Percentiles rank a stretch among this genome's conserved stretches.
These are phyloP conservation scores for Enteromius unitaeniatus DNA, from an alignment of 2,797 vertebrate species.

Conservation along the genomic window DNA sequence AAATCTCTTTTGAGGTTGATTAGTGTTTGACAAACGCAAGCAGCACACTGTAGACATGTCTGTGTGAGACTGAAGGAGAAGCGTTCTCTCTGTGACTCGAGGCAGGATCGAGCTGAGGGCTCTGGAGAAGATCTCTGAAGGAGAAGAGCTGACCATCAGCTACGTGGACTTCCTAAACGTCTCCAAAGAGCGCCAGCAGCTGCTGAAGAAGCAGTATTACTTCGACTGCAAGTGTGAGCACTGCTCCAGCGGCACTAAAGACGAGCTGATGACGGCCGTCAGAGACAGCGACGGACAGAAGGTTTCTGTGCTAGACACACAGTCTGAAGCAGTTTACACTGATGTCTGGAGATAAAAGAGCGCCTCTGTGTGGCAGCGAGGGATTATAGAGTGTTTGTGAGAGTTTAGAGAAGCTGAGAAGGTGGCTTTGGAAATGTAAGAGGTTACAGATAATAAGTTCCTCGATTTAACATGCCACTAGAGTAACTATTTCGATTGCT, in stretches of 20 bases:
- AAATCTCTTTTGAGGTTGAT: background rate
- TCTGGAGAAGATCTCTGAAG: constrained; percentile 81
- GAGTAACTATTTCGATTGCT: too few species aligned
- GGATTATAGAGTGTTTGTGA: too few species aligned
- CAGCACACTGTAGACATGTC: background rate
- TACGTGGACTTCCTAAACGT: constrained; percentile 92
- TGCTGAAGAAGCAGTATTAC: constrained; percentile 87
- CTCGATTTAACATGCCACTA: too few species aligned
- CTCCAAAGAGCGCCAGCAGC: constrained; percentile 83
- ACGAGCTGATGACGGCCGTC: constrained; percentile 84
- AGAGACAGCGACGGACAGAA: constrained; percentile 77
- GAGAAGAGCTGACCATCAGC: constrained; percentile 88
- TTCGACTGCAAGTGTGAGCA: constrained; percentile 89
- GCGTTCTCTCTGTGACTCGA: background rate
- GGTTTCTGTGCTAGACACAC: constrained; percentile 27
- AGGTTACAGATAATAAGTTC: too few species aligned
- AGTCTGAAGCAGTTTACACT: too few species aligned
- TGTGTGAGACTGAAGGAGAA: background rate
- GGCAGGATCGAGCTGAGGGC: constrained; percentile 91
- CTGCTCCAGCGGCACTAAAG: constrained; percentile 85
- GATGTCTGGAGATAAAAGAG: too few species aligned
- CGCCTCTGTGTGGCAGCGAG: too few species aligned
- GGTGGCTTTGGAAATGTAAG: too few species aligned
- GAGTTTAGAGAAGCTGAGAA: too few species aligned
- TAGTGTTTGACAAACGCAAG: background rate